A percentile compares a stretch with the other conserved stretches of the same genome.
Conservation (phyloP, 2,113 vertebrate species). For the Neolamprologus toae region DNA sequence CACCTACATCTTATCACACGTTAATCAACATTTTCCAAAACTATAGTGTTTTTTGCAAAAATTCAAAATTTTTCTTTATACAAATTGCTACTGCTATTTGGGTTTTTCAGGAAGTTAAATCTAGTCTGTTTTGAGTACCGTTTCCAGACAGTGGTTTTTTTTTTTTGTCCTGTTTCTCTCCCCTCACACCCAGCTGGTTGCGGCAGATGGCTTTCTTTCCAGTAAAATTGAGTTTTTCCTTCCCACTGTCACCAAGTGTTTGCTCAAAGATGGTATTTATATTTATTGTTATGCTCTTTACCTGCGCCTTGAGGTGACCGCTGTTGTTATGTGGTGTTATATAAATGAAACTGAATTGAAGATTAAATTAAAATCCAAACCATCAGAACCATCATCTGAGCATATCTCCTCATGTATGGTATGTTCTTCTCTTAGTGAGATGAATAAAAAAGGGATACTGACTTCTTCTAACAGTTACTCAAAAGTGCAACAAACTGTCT, state of each 20-base stretch:
- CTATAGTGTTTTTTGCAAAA: neutral
- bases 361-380: neutral
- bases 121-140: neutral
- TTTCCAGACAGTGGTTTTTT: fast-evolving
- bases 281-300: neutral
- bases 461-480: neutral
- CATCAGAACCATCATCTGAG: neutral
- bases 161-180: neutral
- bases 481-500: neutral
- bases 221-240: neutral
- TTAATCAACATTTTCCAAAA: neutral
- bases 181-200: neutral
- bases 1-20: neutral
- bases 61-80: neutral
- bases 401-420: neutral
- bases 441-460: neutral
- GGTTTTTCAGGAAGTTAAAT: neutral
- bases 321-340: neutral
- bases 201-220: neutral
- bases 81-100: neutral
- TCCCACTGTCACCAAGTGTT: neutral
- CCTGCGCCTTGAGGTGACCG: neutral
- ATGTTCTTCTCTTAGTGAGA: neutral
- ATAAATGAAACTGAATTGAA: neutral
- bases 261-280: neutral